Evolutionary conservation across 30 jellyfish, hydroid and myxozoan species (phyloP), one percentile per base, ranked within the genome.

Genomic region (Turritopsis rubra): DNA sequence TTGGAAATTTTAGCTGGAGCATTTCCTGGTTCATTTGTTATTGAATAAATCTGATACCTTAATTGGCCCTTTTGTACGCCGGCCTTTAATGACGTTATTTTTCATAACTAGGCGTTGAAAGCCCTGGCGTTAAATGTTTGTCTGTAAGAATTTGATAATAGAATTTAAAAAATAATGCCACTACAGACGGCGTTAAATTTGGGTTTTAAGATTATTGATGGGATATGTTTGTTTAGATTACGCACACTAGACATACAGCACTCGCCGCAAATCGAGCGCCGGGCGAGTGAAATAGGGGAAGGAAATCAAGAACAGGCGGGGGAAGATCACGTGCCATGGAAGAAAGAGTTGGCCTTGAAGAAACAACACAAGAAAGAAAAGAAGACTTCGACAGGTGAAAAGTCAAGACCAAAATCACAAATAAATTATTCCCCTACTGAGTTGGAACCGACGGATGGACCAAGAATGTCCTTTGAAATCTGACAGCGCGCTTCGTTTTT

Each of bases 221-320:
- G n/a, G n/a, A n/a, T n/a, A n/a, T n/a, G 9, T 68, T 68, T 22
- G 77, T 68, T 68, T 68, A 68, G 77, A 19, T 19, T 68, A 27
- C 77, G 77, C 28, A 23, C 77, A 9, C 31, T n/a, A 0, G 77
- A 68, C 30, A 68, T 68, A n/a, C 77, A 68, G 77, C 77, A 68
- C 77, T 68, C 77, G 9, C 77, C 77, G 19, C 77, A 68, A 68
- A 23, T 68, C 9, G 77, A 68, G 19, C 77, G 77, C 19, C 60
- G 60, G 5, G 60, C 60, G 5, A 41, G 60, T 41, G 60, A 41
- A 41, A 41, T 41, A 13, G 60, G 13, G 13, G 60, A 41, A 41
- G 60, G 60, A 13, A 41, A 41, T 41, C 60, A 13, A 41, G 9
- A 41, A 41, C n/a, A n/a, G n/a, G n/a, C n/a, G n/a, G n/a, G n/a